Conservation (phyloP, 1,140 invertebrate genomes). For the Aphidius gifuensis region DNA sequence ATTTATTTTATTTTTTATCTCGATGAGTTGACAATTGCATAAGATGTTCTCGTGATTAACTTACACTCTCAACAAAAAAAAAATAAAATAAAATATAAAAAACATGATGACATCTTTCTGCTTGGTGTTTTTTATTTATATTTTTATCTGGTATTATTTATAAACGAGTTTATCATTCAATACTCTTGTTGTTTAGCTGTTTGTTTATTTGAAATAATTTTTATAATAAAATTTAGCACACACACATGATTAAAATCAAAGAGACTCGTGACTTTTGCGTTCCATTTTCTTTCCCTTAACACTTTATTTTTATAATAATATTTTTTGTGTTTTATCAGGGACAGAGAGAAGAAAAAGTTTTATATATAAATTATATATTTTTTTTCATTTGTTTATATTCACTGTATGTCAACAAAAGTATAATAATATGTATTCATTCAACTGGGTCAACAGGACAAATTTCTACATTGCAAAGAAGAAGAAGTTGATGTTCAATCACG, state of each 20-base stretch:
- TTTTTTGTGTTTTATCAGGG: not conserved
- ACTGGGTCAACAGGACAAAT: constrained; percentile 28
- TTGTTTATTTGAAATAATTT: too few relatives aligned
- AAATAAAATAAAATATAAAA: too few relatives aligned
- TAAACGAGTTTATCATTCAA: too few relatives aligned
- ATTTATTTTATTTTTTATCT: not conserved
- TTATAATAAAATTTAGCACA: not conserved
- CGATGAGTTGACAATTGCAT: not conserved
- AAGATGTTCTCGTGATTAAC: not conserved
- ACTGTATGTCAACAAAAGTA: constrained; percentile 3
- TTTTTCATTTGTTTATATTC: constrained; percentile 10
- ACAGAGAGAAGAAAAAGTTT: too few relatives aligned
- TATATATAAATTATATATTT: not conserved
- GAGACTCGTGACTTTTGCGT: constrained; percentile 32
- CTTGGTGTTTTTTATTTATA: too few relatives aligned
- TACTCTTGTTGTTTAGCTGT: too few relatives aligned
- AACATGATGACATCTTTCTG: too few relatives aligned
- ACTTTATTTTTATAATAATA: not conserved
- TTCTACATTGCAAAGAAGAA: constrained; percentile 18
- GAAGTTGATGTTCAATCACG: constrained; percentile 8
- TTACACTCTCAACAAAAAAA: too few relatives aligned
- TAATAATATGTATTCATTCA: constrained; percentile 17
- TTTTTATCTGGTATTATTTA: too few relatives aligned
- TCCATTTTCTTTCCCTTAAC: not conserved
- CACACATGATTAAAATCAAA: constrained; percentile 39